Evolutionary conservation across 1,140 invertebrate genomes (phyloP).

Genomic region (Nautilus pompilius): DNA sequence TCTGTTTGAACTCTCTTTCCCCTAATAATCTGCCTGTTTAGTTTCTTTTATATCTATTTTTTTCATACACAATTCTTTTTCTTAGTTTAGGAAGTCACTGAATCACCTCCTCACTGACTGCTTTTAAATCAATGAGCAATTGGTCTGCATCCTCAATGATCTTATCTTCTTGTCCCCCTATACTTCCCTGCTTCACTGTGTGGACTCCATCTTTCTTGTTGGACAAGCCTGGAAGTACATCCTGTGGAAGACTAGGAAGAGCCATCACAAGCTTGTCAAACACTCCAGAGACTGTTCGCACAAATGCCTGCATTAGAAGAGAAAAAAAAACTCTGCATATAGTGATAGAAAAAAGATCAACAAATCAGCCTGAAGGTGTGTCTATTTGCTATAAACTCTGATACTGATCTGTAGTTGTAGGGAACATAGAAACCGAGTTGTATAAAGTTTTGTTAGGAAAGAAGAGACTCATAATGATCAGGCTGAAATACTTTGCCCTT

Average conservation of each 20-base stretch:
- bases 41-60: too few species aligned
- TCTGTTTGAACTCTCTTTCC: too few species aligned
- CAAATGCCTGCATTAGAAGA: slow-evolving; percentile 25
- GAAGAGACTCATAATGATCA: too few species aligned
- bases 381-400: too few species aligned
- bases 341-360: not conserved
- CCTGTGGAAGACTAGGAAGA: slow-evolving; percentile 27
- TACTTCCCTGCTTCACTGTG: slow-evolving; percentile 6
- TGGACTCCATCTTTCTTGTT: slow-evolving; percentile 12
- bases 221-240: slow-evolving; percentile 25
- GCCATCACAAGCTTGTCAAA: slow-evolving; percentile 26
- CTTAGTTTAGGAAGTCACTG: too few species aligned
- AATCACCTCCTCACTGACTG: not conserved
- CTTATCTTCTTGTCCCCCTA: slow-evolving; percentile 5
- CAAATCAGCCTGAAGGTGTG: too few species aligned
- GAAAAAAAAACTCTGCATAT: not conserved
- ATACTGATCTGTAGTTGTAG: too few species aligned
- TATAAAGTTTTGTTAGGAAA: too few species aligned
- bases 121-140: not conserved
- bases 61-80: too few species aligned
- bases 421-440: too few species aligned
- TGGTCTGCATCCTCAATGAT: slow-evolving; percentile 17
- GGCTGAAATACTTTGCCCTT: not conserved
- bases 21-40: too few species aligned
- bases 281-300: slow-evolving; percentile 34